A percentile compares a stretch with the other conserved stretches of the same genome.
Evolutionary conservation across 2,113 vertebrate species (phyloP).

Genomic region (Anser cygnoides): DNA sequence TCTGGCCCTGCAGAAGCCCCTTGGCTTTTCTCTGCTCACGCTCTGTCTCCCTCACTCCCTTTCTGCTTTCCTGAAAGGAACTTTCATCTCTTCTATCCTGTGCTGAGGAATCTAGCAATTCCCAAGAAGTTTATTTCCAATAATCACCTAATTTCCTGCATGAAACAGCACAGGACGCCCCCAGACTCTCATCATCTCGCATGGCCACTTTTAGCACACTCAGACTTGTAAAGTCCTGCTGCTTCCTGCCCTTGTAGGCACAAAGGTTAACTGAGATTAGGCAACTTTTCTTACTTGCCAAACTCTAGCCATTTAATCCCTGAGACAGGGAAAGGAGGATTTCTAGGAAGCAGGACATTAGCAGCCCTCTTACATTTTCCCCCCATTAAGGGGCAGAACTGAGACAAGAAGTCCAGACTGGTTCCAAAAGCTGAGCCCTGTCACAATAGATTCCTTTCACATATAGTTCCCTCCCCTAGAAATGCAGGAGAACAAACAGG

Average conservation of each 20-base stretch:
- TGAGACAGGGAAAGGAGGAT: not conserved
- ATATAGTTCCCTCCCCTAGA: not conserved
- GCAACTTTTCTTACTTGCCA: not conserved
- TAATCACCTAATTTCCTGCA: slow-evolving; percentile 61
- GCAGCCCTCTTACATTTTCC: not conserved
- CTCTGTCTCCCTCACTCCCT: not conserved
- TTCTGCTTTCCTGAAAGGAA: slow-evolving; percentile 3
- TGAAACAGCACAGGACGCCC: slow-evolving; percentile 4
- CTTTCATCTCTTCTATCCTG: not conserved
- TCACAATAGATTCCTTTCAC: not conserved
- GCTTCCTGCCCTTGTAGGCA: slow-evolving; percentile 42
- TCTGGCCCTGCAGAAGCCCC: not conserved
- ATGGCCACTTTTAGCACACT: not conserved
- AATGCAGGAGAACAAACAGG: rapidly evolving
- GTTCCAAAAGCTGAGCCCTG: not conserved
- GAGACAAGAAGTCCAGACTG: not conserved
- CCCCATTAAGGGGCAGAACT: not conserved
- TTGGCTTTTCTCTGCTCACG: not conserved
- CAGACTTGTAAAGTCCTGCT: slow-evolving; percentile 22
- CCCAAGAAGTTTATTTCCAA: slow-evolving; percentile 43
- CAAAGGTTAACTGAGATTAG: not conserved
- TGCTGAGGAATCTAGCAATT: not conserved
- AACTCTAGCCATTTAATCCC: not conserved
- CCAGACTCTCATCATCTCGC: slow-evolving; percentile 42
- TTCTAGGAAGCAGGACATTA: not conserved